Evolutionary conservation across 2,113 vertebrate genomes (phyloP).

Genomic region (Ctenodactylus gundi): DNA sequence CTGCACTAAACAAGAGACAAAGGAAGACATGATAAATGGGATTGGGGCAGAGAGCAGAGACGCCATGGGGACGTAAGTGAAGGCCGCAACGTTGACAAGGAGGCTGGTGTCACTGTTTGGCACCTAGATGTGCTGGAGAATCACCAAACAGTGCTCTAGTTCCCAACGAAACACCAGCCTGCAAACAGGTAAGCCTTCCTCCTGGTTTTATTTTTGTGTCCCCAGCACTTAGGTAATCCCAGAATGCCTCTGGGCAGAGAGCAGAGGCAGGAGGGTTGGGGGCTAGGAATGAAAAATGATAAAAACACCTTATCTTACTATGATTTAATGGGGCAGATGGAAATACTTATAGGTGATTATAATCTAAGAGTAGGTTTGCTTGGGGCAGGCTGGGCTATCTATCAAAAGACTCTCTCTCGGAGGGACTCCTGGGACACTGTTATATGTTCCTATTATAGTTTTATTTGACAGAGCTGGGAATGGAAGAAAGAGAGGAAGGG

Average conservation of each 20-base stretch:
- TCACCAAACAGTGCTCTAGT: too few species aligned
- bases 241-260: background rate
- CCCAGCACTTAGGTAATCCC: background rate
- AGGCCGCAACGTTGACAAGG: background rate
- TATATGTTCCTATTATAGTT: background rate
- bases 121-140: background rate
- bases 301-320: background rate
- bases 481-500: background rate
- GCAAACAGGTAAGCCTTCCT: background rate
- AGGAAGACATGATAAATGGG: background rate
- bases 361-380: background rate
- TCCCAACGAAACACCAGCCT: background rate
- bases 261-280: background rate
- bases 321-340: background rate
- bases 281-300: background rate
- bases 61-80: too few species aligned
- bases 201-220: background rate
- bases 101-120: background rate
- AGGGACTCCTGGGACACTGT: background rate
- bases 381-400: background rate
- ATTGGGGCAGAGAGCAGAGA: background rate
- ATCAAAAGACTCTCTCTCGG: background rate
- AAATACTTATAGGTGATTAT: background rate
- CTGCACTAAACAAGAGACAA: background rate
- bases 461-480: background rate